These are phyloP conservation scores for Elanoides forficatus DNA, from an alignment of 2,113 vertebrate species.

Conservation along the genomic window DNA sequence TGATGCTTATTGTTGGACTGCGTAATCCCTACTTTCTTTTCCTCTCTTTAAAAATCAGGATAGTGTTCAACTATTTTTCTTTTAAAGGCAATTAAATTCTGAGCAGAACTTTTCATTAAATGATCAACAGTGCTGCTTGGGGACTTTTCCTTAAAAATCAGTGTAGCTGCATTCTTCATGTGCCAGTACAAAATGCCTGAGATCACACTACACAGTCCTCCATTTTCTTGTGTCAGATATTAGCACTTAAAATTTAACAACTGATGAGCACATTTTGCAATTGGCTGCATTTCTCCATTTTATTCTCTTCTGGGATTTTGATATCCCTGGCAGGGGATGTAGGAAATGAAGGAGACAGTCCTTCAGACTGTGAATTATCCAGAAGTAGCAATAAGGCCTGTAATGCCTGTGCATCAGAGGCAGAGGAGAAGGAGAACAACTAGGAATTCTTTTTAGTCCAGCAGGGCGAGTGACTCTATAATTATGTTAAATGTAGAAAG, in stretches of 20 bases:
- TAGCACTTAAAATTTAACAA: conserved; percentile 45
- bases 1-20: conserved; percentile 13
- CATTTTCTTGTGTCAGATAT: conserved; percentile 24
- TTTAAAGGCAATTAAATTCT: conserved; percentile 39
- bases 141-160: conserved; percentile 25
- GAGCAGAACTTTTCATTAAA: conserved; percentile 48
- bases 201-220: background rate
- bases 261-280: conserved; percentile 36
- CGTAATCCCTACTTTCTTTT: background rate
- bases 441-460: background rate
- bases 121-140: conserved; percentile 6
- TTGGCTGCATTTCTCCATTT: conserved; percentile 28
- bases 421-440: background rate
- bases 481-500: background rate
- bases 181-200: background rate
- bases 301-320: conserved; percentile 1
- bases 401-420: background rate
- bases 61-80: background rate
- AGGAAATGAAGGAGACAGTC: conserved; percentile 13
- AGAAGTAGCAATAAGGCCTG: background rate
- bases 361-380: conserved; percentile 22
- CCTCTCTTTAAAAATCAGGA: conserved; percentile 18
- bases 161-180: background rate
- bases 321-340: background rate
- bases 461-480: accelerated